Evolutionary conservation across 2,113 vertebrate genomes (phyloP), one percentile per base, ranked within the genome.

Genomic region (Chlorodrepanis virens): DNA sequence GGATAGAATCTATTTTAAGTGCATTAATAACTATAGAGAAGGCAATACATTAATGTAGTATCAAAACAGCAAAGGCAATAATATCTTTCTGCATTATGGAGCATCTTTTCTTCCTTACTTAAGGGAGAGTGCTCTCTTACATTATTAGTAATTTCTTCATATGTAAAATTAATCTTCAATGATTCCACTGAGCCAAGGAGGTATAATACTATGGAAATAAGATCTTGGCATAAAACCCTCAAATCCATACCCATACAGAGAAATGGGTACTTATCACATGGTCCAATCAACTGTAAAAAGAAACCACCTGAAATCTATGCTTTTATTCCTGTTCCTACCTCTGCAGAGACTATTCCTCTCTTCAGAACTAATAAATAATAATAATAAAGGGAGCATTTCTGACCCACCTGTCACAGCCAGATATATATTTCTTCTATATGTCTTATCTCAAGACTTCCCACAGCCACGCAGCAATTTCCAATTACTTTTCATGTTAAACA

Each of bases 1-100:
- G 49, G 28, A 69, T 65, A 67, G 21, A 94, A 77, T 54, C 50
- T 71, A 64, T 97, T 95, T 96, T 89, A 93, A 93, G 23, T 9
- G 13, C 76, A 61, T 92, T 94, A 94, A 82, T 88, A 57, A 87
- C 89, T 67, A 52, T 8, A 80, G 33, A 93, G 54, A 94, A 87
- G 60, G 65, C 53, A 91, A 56, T 47, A 59, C 6, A 29, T 64
- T 54, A 64, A 75, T 83, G 47, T 28, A 71, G 45, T 40, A 91
- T 54, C 76, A 59, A 94, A 92, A 95, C 72, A 90, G 35, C 50
- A 91, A 78, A 83, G 19, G 42, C 45, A 83, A 20, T 80, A 70
- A 86, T 14, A 69, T 35, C 23, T 83, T 86, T 79, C 50, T 65
- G 10, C 45, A 83, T 69, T 92, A 77, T 20, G 23, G 29, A 92